Evolutionary conservation across 2,888 invertebrate species (phyloP), one percentile per base, ranked within the genome.

Genomic region (Digitonthophagus gazella): DNA sequence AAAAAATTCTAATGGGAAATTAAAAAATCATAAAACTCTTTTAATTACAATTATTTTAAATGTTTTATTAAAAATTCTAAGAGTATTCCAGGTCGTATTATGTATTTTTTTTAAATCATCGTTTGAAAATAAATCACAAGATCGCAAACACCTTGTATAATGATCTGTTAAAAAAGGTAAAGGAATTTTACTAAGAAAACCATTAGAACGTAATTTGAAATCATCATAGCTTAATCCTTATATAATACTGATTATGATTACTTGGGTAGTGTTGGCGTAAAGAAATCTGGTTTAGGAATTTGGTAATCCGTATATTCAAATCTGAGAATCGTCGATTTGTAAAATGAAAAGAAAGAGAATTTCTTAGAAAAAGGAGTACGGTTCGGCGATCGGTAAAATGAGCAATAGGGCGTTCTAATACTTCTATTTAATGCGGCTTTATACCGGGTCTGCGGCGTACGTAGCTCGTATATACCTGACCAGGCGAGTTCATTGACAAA

Each of bases 401-500:
- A 44, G 28, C 11, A 44, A 44, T 3, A 44, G 8, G 28, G 28
- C 28, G 28, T 44, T 44, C 28, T 44, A 44, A 44, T 44, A 67
- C 66, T 71, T 68, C 66, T 68, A 67, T 44, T 44, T 44, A 44
- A 69, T 67, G 69, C 69, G 71, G 67, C 68, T 71, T 70, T 71
- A 72, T 72, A 68, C 69, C 68, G 64, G 68, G 65, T 70, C 69
- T 71, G 8, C 28, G 28, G 2, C 6, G 28, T 44, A 71, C 68
- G 67, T n/a, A n/a, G n/a, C n/a, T n/a, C n/a, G n/a, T 69, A 70
- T 68, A 69, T 71, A 71, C 72, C 71, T 54, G 66, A 66, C 70
- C 71, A 71, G 71, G 72, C 74, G 74, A 75, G 76, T 76, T 76
- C 76, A 75, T 76, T 76, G 76, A 76, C 75, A 76, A 76, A 76